Conservation (phyloP, 2,113 vertebrate species). For the Fregetta grallaria region DNA sequence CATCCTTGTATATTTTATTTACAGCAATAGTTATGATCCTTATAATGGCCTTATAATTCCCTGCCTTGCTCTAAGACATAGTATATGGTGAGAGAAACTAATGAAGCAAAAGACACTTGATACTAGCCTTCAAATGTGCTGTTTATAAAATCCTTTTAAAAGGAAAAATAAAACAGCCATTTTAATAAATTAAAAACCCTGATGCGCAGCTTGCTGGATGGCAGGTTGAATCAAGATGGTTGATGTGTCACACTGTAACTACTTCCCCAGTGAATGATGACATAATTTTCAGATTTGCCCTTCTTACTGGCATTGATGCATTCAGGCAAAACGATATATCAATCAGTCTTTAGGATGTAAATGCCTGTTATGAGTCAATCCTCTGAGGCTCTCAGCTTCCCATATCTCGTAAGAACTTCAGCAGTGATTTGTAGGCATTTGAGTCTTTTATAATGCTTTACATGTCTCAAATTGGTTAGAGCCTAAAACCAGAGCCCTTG, state of each 20-base stretch:
- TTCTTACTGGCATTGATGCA: conserved; percentile 30
- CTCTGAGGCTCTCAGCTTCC: neutral
- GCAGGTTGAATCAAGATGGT: neutral
- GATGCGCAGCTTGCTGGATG: neutral
- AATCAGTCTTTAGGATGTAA: conserved; percentile 32
- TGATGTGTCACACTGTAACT: conserved; percentile 10
- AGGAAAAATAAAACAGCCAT: conserved; percentile 41
- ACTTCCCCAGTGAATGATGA: conserved; percentile 39
- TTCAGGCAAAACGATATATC: conserved; percentile 30
- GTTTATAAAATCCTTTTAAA: conserved; percentile 45
- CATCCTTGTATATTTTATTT: conserved; percentile 39
- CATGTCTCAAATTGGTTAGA: neutral
- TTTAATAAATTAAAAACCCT: conserved; percentile 47
- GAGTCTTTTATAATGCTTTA: neutral
- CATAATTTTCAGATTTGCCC: conserved; percentile 45
- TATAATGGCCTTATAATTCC: conserved; percentile 42
- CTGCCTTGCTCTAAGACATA: conserved; percentile 24
- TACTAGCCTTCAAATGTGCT: conserved; percentile 23
- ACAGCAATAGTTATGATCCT: conserved; percentile 16
- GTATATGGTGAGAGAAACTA: conserved; percentile 32
- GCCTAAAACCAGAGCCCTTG: neutral
- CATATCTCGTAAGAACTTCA: neutral
- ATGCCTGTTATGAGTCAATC: conserved; percentile 10
- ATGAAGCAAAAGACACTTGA: conserved; percentile 22
- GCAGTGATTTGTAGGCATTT: conserved; percentile 28